Evolutionary conservation across 2,113 vertebrate genomes (phyloP).

Genomic region (Hippopotamus amphibius): DNA sequence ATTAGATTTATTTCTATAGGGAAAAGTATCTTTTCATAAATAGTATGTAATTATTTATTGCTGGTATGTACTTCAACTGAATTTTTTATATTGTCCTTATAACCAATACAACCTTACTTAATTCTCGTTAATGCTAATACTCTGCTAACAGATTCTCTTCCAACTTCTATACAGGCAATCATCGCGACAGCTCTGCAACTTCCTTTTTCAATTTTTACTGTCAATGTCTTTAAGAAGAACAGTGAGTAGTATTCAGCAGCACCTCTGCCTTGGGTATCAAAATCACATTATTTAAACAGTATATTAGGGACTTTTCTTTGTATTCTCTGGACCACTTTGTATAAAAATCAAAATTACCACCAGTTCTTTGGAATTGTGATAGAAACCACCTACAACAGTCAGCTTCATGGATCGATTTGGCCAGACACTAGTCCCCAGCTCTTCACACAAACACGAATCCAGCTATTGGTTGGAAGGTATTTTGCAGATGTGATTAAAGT

Average conservation of each 20-base stretch:
- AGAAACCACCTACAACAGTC: not conserved
- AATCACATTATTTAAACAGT: not conserved
- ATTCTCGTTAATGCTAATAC: not conserved
- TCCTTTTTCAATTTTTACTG: not conserved
- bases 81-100: not conserved
- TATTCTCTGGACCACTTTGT: not conserved
- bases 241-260: not conserved
- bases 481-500: not conserved
- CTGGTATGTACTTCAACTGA: not conserved
- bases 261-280: not conserved
- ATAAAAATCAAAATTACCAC: not conserved
- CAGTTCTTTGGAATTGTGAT: not conserved
- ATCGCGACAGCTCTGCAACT: not conserved
- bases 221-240: not conserved
- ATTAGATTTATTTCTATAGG: not conserved
- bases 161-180: not conserved
- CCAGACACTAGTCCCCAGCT: not conserved
- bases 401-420: not conserved
- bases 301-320: not conserved
- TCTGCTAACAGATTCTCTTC: not conserved
- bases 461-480: not conserved
- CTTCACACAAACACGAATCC: slow-evolving; percentile 4
- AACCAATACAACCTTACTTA: not conserved
- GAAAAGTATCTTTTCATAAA: not conserved
- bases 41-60: not conserved